Percentiles rank a stretch among this genome's conserved stretches.
Evolutionary conservation across 2,797 vertebrate genomes (phyloP).

Genomic region (Eurystomus glaucurus): DNA sequence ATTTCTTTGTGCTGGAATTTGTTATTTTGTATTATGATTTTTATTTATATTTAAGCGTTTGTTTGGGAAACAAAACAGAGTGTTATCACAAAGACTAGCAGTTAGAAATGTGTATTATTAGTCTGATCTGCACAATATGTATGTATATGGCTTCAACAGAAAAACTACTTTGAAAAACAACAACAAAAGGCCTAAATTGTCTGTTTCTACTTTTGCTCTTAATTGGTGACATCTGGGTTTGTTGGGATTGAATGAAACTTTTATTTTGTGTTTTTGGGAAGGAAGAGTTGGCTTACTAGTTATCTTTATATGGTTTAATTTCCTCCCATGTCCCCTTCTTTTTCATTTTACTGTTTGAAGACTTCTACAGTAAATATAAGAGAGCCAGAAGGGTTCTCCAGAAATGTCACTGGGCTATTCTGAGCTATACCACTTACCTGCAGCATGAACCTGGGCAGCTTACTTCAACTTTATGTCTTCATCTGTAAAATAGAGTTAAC

Average conservation of each 20-base stretch:
- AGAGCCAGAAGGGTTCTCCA: neutral
- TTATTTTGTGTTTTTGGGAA: conserved; percentile 73
- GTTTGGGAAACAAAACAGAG: conserved; percentile 13
- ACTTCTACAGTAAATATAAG: neutral
- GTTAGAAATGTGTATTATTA: conserved; percentile 11
- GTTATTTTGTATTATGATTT: conserved; percentile 8
- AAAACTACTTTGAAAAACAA: conserved; percentile 42
- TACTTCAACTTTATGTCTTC: neutral
- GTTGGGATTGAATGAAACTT: conserved; percentile 59
- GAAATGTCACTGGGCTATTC: neutral
- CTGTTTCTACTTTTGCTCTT: conserved; percentile 63
- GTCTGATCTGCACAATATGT: conserved; percentile 11
- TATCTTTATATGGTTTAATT: conserved; percentile 68
- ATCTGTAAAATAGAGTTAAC: neutral
- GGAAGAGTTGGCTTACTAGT: conserved; percentile 55
- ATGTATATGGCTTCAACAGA: conserved; percentile 36
- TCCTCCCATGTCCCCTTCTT: conserved; percentile 32
- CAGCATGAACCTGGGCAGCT: neutral
- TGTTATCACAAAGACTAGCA: conserved; percentile 29
- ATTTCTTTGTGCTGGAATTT: neutral
- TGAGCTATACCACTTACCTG: neutral
- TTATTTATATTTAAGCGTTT: conserved; percentile 30
- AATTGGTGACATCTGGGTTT: conserved; percentile 69
- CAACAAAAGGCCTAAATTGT: conserved; percentile 47
- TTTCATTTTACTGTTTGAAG: conserved; percentile 46